These are phyloP conservation scores for Hirtodrosophila histrioides DNA, from an alignment of 2,888 invertebrate species.

Conservation along the genomic window DNA sequence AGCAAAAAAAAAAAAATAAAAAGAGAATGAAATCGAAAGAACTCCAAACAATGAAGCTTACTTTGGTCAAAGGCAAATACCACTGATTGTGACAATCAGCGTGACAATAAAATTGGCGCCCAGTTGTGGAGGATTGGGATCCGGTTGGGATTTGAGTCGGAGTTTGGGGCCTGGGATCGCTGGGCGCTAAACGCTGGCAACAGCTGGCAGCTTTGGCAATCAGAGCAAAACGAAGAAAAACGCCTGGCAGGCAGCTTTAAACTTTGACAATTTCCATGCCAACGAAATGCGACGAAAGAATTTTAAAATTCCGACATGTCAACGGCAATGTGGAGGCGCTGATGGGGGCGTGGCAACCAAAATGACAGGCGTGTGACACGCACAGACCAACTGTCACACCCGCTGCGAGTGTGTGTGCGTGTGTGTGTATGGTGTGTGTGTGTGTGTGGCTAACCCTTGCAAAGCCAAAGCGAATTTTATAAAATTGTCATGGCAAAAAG, in stretches of 20 bases:
- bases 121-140: constrained; percentile 40
- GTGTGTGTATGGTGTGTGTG: constrained; percentile 26
- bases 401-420: constrained; percentile 23
- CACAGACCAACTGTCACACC: constrained; percentile 76
- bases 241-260: constrained; percentile 56
- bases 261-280: constrained; percentile 72
- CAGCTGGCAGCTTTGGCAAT: constrained; percentile 57
- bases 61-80: constrained; percentile 72
- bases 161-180: constrained; percentile 5
- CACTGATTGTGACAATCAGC: constrained; percentile 78
- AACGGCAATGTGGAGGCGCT: constrained; percentile 40
- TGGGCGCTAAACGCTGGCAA: constrained; percentile 55
- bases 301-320: constrained; percentile 74
- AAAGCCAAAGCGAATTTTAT: constrained; percentile 63
- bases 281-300: constrained; percentile 63
- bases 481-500: constrained; percentile 60
- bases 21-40: constrained; percentile 16
- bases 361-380: constrained; percentile 76
- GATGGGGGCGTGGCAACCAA: constrained; percentile 52
- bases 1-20: constrained; percentile 10
- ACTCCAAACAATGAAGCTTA: constrained; percentile 62
- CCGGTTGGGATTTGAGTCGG: constrained; percentile 19
- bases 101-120: constrained; percentile 70
- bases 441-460: constrained; percentile 67
- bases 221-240: constrained; percentile 32